Conservation (phyloP, 1,140 invertebrate genomes). For the Polypedilum vanderplanki region DNA sequence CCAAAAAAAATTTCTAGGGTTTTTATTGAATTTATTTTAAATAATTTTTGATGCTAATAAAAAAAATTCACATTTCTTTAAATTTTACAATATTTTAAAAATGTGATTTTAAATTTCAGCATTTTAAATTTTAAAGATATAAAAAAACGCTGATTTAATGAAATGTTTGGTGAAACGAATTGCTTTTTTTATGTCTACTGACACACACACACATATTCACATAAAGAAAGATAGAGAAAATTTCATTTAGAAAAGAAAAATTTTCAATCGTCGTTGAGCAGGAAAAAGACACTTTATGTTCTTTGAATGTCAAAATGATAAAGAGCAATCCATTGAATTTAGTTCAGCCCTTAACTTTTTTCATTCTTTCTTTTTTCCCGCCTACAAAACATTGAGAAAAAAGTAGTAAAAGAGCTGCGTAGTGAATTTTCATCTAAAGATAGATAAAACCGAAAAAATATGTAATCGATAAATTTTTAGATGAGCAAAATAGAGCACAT, state of each 20-base stretch:
- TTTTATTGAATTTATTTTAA: no score
- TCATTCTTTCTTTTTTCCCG: background rate
- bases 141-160: background rate
- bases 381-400: background rate
- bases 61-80: no score
- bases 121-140: no score
- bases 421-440: background rate
- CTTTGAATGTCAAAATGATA: constrained; percentile 19
- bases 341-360: background rate
- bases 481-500: constrained; percentile 7
- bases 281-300: constrained; percentile 12
- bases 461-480: constrained; percentile 22
- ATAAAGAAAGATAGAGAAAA: background rate
- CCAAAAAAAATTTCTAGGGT: no score
- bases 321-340: background rate
- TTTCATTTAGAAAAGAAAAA: background rate
- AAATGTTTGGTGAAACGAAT: background rate
- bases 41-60: no score
- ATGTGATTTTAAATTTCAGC: no score
- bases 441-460: background rate
- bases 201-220: background rate
- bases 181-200: constrained; percentile 15
- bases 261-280: constrained; percentile 16
- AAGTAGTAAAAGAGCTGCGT: constrained; percentile 4
- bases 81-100: no score